A percentile compares a stretch with the other conserved stretches of the same genome.
Evolutionary conservation across 2,113 vertebrate species (phyloP).

Genomic region (Sinosuthora webbiana): DNA sequence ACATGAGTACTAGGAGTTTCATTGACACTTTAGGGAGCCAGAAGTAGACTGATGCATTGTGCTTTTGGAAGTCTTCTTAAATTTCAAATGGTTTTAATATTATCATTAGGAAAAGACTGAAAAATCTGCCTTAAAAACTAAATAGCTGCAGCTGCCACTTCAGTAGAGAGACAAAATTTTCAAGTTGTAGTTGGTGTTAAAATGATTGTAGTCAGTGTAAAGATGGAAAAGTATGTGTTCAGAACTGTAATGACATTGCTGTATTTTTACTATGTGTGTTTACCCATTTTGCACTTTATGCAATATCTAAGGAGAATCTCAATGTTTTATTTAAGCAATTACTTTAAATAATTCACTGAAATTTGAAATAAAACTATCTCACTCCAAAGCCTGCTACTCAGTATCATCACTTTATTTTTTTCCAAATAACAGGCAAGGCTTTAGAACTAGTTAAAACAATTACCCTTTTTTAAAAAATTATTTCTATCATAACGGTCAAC

Average conservation of each 20-base stretch:
- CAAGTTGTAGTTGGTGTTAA: background rate
- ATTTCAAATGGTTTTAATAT: background rate
- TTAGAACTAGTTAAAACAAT: background rate
- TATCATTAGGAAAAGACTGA: background rate
- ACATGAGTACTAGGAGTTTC: background rate
- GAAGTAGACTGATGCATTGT: background rate
- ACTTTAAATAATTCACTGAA: background rate
- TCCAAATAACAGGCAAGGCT: background rate
- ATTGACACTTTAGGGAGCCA: background rate
- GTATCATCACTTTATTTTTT: background rate
- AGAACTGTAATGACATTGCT: background rate
- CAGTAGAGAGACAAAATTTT: background rate
- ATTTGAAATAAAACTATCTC: background rate
- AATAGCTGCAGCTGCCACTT: background rate
- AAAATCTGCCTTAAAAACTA: background rate
- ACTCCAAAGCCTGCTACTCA: background rate
- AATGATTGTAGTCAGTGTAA: background rate
- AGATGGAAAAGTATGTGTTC: background rate
- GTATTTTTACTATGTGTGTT: background rate
- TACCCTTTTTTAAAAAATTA: background rate
- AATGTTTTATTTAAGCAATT: background rate
- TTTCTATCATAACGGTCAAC: background rate
- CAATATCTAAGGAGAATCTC: background rate
- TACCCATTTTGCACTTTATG: background rate
- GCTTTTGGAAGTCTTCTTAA: background rate